These are phyloP conservation scores for Drosophila algonquin DNA, from an alignment of 2,888 invertebrate species.

Conservation along the genomic window DNA sequence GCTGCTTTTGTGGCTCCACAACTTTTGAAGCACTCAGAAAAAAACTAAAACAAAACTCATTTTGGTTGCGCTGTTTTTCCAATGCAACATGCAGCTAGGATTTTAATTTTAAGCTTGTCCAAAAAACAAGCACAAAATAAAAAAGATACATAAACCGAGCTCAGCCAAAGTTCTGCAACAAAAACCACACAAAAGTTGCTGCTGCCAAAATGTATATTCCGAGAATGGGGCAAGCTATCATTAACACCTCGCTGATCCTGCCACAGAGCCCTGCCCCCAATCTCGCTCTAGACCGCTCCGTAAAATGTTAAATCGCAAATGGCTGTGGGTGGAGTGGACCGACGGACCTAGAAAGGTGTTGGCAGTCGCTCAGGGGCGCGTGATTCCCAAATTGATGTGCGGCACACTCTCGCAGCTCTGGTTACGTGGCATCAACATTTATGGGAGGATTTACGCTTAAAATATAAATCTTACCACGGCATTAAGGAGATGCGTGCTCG, in stretches of 20 bases:
- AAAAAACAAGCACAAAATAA: constrained; percentile 13
- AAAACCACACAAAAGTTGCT: constrained; percentile 15
- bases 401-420: constrained; percentile 28
- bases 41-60: constrained; percentile 9
- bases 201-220: constrained; percentile 27
- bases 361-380: constrained; percentile 44
- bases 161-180: constrained; percentile 27
- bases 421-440: constrained; percentile 62
- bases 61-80: constrained; percentile 5
- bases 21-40: neutral
- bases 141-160: constrained; percentile 40
- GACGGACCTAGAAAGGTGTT: constrained; percentile 54
- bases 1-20: neutral
- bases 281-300: constrained; percentile 14
- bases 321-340: constrained; percentile 25
- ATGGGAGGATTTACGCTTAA: constrained; percentile 64
- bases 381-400: constrained; percentile 53
- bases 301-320: constrained; percentile 42
- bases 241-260: constrained; percentile 66
- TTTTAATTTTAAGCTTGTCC: constrained; percentile 32
- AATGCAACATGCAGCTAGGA: neutral
- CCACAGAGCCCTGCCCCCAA: neutral
- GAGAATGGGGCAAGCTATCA: constrained; percentile 50
- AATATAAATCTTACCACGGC: constrained; percentile 58
- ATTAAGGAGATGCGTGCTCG: constrained; percentile 34